A percentile compares a stretch with the other conserved stretches of the same genome.
phyloP scores from a whole-genome alignment of 1,140 invertebrate genomes.

The Drosophila azteca region DNA sequence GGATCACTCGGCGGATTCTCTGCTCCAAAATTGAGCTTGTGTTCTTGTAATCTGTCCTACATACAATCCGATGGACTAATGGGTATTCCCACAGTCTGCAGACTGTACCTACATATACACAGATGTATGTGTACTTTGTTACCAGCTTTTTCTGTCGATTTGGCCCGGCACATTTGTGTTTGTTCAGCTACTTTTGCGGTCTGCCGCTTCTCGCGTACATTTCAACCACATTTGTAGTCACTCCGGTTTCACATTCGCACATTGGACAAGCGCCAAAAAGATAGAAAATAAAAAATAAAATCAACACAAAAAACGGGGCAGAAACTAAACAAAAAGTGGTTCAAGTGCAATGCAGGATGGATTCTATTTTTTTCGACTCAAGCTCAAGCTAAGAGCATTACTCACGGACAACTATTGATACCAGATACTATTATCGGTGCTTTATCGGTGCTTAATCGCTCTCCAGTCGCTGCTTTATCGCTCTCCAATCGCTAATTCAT shows the following conservation, averaged over 20 bases:
- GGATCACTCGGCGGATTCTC: too few relatives aligned
- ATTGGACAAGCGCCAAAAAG: slow-evolving; percentile 69
- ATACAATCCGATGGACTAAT: too few relatives aligned
- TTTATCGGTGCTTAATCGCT: background rate
- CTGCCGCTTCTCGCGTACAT: slow-evolving; percentile 79
- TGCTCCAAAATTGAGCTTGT: too few relatives aligned
- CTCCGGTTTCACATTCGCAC: slow-evolving; percentile 53
- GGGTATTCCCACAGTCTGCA: too few relatives aligned
- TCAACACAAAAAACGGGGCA: background rate
- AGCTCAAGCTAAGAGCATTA: background rate
- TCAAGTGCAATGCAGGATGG: slow-evolving; percentile 20
- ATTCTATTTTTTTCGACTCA: background rate
- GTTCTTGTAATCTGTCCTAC: too few relatives aligned
- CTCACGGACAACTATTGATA: background rate
- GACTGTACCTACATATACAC: too few relatives aligned
- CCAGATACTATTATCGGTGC: background rate
- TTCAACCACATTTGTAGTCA: slow-evolving; percentile 79
- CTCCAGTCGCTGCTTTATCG: slow-evolving; percentile 5
- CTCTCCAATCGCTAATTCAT: slow-evolving; percentile 2
- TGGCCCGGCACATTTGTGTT: slow-evolving; percentile 74
- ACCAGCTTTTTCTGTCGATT: slow-evolving; percentile 57
- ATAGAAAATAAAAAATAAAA: background rate
- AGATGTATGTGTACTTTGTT: background rate
- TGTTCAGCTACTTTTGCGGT: slow-evolving; percentile 80
- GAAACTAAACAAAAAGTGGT: slow-evolving; percentile 15